A percentile compares a stretch with the other conserved stretches of the same genome.
Conservation (phyloP, 2,797 vertebrate genomes). For the Chiroxiphia lanceolata region DNA sequence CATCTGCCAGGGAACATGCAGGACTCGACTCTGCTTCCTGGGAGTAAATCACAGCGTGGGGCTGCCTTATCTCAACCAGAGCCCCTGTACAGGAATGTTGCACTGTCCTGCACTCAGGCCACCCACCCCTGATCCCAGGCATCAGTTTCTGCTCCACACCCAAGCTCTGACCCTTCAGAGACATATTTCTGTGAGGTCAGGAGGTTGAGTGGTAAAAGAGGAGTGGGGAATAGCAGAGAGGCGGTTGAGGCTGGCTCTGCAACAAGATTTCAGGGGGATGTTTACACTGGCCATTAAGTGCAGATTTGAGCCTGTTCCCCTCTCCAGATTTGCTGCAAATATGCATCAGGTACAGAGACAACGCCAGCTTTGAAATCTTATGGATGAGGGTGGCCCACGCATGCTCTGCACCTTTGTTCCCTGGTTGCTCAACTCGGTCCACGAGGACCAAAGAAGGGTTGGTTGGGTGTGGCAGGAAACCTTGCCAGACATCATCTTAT, state of each 20-base stretch:
- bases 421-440: neutral
- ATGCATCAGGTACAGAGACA: neutral
- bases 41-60: slow-evolving; percentile 3
- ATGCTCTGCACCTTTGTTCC: neutral
- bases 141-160: slow-evolving; percentile 11
- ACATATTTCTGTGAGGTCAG: slow-evolving; percentile 9
- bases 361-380: neutral
- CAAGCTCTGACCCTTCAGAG: neutral
- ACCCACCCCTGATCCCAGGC: slow-evolving; percentile 36
- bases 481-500: neutral
- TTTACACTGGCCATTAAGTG: neutral
- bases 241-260: neutral
- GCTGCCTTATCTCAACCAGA: slow-evolving; percentile 47
- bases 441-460: rapidly evolving
- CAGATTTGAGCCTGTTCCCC: neutral
- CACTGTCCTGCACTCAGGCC: slow-evolving; percentile 7
- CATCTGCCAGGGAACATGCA: neutral
- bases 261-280: neutral
- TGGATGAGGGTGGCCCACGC: neutral
- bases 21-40: neutral
- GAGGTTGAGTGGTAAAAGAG: slow-evolving; percentile 1
- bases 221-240: neutral
- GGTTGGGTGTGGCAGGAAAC: neutral
- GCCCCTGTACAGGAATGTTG: slow-evolving; percentile 23
- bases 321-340: neutral